phyloP scores from a whole-genome alignment of 2,113 vertebrate genomes.

The Ceyx cyanopectus region DNA sequence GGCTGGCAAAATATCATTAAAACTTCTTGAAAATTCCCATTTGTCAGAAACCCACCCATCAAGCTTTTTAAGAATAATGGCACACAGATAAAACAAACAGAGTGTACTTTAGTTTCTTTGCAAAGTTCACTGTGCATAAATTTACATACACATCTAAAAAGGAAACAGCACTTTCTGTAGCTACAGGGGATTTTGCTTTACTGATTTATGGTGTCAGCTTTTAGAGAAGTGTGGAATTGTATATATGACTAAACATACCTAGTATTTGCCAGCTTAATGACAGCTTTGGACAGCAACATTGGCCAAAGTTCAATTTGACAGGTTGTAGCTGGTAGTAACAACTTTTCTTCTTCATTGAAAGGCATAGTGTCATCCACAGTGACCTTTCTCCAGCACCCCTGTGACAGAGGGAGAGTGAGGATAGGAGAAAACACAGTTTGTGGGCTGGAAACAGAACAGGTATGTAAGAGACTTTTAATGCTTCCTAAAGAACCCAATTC shows the following conservation, averaged over 20 bases:
- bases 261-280: conserved; percentile 90
- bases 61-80: not conserved
- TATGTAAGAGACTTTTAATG: not conserved
- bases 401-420: not conserved
- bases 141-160: not conserved
- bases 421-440: not conserved
- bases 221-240: not conserved
- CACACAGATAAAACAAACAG: not conserved
- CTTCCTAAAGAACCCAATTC: not conserved
- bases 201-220: not conserved
- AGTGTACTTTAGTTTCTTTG: not conserved
- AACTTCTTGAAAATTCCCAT: not conserved
- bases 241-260: conserved; percentile 81
- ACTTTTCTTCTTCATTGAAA: conserved; percentile 85
- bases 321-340: conserved; percentile 88
- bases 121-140: not conserved
- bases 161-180: not conserved
- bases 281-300: conserved; percentile 91
- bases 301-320: conserved; percentile 91
- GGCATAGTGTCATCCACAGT: conserved; percentile 90
- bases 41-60: not conserved
- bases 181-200: not conserved
- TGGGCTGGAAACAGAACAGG: not conserved
- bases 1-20: not conserved
- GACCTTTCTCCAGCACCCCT: conserved; percentile 97